Evolutionary conservation across 2,888 invertebrate species (phyloP).

Genomic region (Bruchidius siliquastri): DNA sequence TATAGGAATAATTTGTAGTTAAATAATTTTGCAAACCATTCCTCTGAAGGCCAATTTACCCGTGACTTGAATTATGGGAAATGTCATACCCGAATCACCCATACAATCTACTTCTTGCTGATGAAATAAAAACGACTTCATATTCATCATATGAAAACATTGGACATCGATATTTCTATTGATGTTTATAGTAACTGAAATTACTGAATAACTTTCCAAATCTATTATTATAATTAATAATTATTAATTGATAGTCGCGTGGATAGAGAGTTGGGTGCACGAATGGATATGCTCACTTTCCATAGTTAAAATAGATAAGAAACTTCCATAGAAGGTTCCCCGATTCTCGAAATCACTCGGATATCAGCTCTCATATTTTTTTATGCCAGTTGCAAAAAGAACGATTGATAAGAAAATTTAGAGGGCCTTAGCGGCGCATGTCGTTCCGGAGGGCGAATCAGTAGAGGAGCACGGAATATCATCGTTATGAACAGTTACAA

Average conservation of each 20-base stretch:
- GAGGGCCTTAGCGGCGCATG: neutral
- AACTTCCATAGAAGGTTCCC: too few relatives aligned
- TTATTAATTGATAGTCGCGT: too few relatives aligned
- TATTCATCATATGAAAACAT: too few relatives aligned
- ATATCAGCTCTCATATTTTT: neutral
- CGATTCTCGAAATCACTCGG: neutral
- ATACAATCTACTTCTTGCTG: neutral
- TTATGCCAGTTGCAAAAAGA: neutral
- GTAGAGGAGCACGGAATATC: conserved; percentile 37
- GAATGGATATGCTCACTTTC: neutral
- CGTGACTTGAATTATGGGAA: neutral
- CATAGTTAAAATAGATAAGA: neutral
- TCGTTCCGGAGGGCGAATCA: conserved; percentile 24
- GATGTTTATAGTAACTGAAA: too few relatives aligned
- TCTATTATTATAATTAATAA: too few relatives aligned
- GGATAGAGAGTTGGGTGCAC: neutral
- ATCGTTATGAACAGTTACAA: conserved; percentile 31
- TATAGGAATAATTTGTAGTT: neutral
- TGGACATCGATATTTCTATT: too few relatives aligned
- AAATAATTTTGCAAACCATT: neutral
- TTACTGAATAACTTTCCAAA: too few relatives aligned
- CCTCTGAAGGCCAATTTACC: neutral
- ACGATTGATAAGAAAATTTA: neutral
- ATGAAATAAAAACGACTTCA: too few relatives aligned
- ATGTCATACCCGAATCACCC: neutral